phyloP scores from a whole-genome alignment of 2,113 vertebrate genomes.

The Cephalopterus ornatus region DNA sequence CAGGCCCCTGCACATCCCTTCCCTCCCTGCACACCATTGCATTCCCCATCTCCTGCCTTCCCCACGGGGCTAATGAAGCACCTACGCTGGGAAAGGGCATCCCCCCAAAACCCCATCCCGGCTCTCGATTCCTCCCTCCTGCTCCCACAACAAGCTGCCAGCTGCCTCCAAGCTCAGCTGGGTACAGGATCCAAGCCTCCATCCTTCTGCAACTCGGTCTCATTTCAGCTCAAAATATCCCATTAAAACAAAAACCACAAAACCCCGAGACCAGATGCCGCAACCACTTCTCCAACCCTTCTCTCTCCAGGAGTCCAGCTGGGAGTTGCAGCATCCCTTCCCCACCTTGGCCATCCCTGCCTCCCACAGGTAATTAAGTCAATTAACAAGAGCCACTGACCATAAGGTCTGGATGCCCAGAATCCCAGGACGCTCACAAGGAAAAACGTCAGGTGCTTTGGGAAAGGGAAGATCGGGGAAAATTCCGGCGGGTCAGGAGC shows the following conservation, averaged over 20 bases:
- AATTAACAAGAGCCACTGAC: neutral
- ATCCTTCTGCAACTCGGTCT: accelerated
- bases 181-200: neutral
- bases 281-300: neutral
- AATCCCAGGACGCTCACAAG: neutral
- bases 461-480: neutral
- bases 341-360: neutral
- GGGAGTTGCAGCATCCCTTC: neutral
- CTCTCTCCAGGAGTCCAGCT: neutral
- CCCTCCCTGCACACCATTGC: accelerated
- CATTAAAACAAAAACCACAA: neutral
- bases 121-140: neutral
- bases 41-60: neutral
- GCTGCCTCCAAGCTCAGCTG: neutral
- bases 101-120: neutral
- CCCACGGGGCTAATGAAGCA: neutral
- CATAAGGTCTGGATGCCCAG: neutral
- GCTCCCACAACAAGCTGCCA: accelerated
- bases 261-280: neutral
- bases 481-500: neutral
- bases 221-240: neutral
- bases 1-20: neutral
- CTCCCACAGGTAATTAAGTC: neutral
- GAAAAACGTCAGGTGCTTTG: neutral
- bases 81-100: neutral